Evolutionary conservation across 2,888 invertebrate species (phyloP), one percentile per base, ranked within the genome.

Genomic region (Sinhomidia bicolor): DNA sequence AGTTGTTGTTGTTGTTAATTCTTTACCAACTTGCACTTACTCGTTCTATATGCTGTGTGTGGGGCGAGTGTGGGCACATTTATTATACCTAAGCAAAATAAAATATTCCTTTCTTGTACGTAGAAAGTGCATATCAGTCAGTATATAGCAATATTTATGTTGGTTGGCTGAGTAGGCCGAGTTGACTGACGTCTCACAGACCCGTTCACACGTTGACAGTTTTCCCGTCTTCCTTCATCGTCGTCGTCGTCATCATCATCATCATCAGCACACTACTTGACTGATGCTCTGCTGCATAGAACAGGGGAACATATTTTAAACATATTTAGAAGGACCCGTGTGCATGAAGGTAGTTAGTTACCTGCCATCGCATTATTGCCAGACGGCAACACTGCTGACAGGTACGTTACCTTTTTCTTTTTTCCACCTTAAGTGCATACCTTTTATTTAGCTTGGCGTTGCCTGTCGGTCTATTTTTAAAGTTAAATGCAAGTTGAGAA

Each of bases 131-230:
- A 32, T 23, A 60, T 60, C 6, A 41, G 41, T 5, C 6, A 10
- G 10, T 51, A 76, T 23, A 51, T 51, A 6, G 6, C 6, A 14
- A 80, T 41, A 41, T 65, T 29, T 26, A 47, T 65, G n/a, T 29
- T 74, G 74, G 14, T n/a, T 62, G 20, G 26, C 1, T 54, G 74
- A 60, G 83, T 83, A 74, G 60, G 83, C 71, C 1, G 57, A 79
- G 47, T 23, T 32, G 71, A 86, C 86, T 32, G 71, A 86, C 86
- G 86, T 86, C 79, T 86, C 74, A 74, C 71, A 71, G 36, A 57
- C 62, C 57, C 62, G 29, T 85, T 85, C 86, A 86, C 86, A 86
- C 86, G 86, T 86, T 86, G 86, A 86, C 86, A 86, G 86, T 86
- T 86, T 80, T 68, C 3, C 68, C 78, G 76, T 76, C 76, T 26